Evolutionary conservation across 64 coral and sea anemone species (phyloP).

Genomic region (Orbicella faveolata): DNA sequence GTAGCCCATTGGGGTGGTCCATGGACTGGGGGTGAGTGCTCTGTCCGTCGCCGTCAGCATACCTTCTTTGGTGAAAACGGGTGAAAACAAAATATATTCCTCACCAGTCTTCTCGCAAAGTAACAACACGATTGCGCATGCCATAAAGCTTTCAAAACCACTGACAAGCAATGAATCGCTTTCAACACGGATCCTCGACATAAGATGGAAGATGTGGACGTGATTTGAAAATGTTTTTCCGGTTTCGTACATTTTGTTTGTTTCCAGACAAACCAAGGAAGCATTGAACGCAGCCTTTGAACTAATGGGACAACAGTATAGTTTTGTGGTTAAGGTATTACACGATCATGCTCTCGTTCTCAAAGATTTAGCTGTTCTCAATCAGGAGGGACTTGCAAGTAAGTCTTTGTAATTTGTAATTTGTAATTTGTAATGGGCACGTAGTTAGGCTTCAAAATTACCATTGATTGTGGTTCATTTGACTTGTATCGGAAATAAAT

Average conservation of each 20-base stretch:
- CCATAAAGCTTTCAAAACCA: not conserved
- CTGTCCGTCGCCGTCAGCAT: no score
- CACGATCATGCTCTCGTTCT: conserved; percentile 79
- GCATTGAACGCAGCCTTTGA: not conserved
- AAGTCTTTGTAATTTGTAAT: not conserved
- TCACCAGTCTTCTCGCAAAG: not conserved
- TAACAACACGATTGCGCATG: not conserved
- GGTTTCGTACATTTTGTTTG: not conserved
- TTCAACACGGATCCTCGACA: not conserved
- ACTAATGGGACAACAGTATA: conserved; percentile 88
- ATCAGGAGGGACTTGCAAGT: conserved; percentile 72
- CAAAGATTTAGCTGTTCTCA: conserved; percentile 76
- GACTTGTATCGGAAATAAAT: no score
- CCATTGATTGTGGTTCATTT: no score
- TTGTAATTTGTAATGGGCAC: not conserved
- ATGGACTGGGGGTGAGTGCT: no score
- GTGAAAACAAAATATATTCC: not conserved
- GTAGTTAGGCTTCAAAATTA: not conserved
- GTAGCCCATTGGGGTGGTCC: no score
- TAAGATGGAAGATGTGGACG: not conserved
- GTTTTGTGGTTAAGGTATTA: conserved; percentile 72
- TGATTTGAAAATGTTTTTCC: not conserved
- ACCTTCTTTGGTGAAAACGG: no score
- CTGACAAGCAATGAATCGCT: not conserved
- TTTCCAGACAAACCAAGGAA: not conserved